Base-by-base conservation (phyloP, 2,888 invertebrate species). In the Eilema caniola region DNA sequence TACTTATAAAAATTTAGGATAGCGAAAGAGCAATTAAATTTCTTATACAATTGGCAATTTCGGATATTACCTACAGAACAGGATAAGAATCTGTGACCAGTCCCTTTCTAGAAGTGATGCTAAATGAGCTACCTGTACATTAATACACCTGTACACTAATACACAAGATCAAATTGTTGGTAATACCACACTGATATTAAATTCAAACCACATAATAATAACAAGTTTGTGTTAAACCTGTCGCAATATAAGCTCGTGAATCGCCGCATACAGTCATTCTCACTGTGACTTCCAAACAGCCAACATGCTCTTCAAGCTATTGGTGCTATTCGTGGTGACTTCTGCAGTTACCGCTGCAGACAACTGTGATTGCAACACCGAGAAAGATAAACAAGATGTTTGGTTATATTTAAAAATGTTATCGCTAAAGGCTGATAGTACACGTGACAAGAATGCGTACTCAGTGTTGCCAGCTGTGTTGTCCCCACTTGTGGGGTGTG, bases 401-500 rank as follows among this genome's bases (percentile, higher is more conserved):
- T 69, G 62, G 69, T 23, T 41, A 1, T 66, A 69, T 53, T 23
- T 72, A 2, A 69, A 41, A 25, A 65, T n/a, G 41, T 11, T 72
- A 11, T 62, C 68, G 0, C 5, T 20, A 31, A 24, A 72, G 2
- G 25, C 25, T 4, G 61, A 71, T n/a, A 56, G 11, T 2, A 7
- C 16, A 3, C 8, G 16, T 2, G 68, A 72, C 3, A 63, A 63
- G n/a, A 31, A 14, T 3, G n/a, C 12, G 0, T 31, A 57, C 11
- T 62, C 61, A 23, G 69, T 72, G 2, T n/a, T 66, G 3, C 72
- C 72, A 10, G 72, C 47, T 12, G 62, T 72, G n/a, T 47, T 72
- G 31, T 72, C 72, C 7, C 72, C 72, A 11, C 24, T 72, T 20
- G 66, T 69, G 12, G 71, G 65, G 11, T 72, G 72, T 23, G 62